phyloP scores from a whole-genome alignment of 1,140 invertebrate genomes.

The Apis laboriosa region DNA sequence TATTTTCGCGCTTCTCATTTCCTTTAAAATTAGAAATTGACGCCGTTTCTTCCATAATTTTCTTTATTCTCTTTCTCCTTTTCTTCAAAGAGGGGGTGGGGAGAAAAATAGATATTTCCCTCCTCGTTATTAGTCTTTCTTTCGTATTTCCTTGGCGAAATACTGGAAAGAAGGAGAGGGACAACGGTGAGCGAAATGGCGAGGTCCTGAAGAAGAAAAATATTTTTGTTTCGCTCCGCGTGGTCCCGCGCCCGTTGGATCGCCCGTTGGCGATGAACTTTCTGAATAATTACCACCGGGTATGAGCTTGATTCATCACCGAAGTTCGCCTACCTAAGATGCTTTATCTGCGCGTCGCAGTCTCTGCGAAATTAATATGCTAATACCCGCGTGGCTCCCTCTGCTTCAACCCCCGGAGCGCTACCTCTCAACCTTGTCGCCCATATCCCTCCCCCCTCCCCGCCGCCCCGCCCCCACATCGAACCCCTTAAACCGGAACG shows the following conservation, averaged over 20 bases:
- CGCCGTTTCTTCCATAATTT: too few species aligned
- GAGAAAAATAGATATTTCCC: too few species aligned
- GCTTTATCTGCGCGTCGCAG: slow-evolving; percentile 80
- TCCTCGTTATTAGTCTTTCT: too few species aligned
- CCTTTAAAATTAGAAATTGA: too few species aligned
- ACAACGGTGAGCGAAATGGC: neutral
- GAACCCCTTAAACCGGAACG: slow-evolving; percentile 22
- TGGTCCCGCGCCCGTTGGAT: slow-evolving; percentile 49
- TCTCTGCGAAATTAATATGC: slow-evolving; percentile 81
- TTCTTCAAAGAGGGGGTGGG: too few species aligned
- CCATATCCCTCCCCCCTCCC: slow-evolving; percentile 23
- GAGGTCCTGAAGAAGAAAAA: slow-evolving; percentile 73
- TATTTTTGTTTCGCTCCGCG: slow-evolving; percentile 75
- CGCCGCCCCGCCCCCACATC: slow-evolving; percentile 12
- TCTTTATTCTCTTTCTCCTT: too few species aligned
- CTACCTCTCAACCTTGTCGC: slow-evolving; percentile 43
- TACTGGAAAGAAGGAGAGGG: too few species aligned
- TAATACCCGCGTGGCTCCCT: slow-evolving; percentile 75
- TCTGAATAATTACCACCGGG: slow-evolving; percentile 78
- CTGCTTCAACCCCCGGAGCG: slow-evolving; percentile 63
- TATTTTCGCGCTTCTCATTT: too few species aligned
- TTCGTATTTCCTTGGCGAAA: too few species aligned
- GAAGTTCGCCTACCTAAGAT: slow-evolving; percentile 80
- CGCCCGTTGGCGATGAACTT: slow-evolving; percentile 72
- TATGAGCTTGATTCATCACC: slow-evolving; percentile 81